Evolutionary conservation across 2,113 vertebrate species (phyloP).

Genomic region (Scomber scombrus): DNA sequence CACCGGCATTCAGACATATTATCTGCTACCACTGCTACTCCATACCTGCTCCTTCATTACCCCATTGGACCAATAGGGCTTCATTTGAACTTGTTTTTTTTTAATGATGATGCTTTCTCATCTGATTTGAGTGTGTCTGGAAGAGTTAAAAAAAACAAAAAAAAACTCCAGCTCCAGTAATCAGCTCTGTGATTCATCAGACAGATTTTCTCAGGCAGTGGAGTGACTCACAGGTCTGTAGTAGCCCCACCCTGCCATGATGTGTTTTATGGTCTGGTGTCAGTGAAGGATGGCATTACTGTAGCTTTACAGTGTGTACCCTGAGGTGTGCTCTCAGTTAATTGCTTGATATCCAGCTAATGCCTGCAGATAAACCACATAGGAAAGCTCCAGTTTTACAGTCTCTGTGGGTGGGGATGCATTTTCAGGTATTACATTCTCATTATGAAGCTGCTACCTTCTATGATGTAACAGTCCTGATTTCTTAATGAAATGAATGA

Average conservation of each 20-base stretch:
- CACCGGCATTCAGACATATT: background rate
- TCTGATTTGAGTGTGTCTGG: constrained; percentile 21
- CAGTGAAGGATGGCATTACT: constrained; percentile 25
- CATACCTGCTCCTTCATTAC: background rate
- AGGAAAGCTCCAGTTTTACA: constrained; percentile 15
- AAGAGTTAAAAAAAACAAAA: background rate
- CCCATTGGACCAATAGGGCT: background rate
- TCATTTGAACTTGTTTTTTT: constrained; percentile 19
- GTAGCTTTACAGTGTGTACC: constrained; percentile 28
- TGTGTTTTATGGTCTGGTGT: constrained; percentile 41
- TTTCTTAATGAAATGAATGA: constrained; percentile 2
- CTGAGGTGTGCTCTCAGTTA: constrained; percentile 30
- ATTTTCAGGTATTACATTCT: background rate
- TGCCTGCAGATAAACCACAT: constrained; percentile 8
- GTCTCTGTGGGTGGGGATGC: constrained; percentile 1
- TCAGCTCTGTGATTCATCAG: constrained; percentile 53
- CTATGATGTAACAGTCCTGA: background rate
- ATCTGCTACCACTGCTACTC: background rate
- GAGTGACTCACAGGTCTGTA: constrained; percentile 51
- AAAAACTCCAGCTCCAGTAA: constrained; percentile 26
- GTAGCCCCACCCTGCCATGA: constrained; percentile 24
- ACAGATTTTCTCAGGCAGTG: constrained; percentile 23
- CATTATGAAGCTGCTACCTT: background rate
- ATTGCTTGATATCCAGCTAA: constrained; percentile 37
- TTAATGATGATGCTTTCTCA: constrained; percentile 4